These are phyloP conservation scores for Cheilinus undulatus DNA, from an alignment of 2,113 vertebrate species.

Conservation along the genomic window DNA sequence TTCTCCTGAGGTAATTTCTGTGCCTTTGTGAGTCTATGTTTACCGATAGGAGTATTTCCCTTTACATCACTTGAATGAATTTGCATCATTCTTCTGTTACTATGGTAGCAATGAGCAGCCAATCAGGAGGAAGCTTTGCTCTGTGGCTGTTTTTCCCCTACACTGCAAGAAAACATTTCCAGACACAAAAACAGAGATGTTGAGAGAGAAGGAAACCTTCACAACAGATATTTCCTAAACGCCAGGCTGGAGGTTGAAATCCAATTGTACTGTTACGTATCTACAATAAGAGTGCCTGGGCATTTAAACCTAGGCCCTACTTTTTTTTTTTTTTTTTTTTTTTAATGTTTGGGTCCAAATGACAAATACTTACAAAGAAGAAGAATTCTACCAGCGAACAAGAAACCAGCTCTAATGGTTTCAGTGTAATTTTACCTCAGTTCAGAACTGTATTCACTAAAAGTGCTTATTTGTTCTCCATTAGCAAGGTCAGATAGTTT, in stretches of 20 bases:
- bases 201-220: background rate
- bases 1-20: background rate
- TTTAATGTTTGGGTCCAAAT: too few species aligned
- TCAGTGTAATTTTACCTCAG: too few species aligned
- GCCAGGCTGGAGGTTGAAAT: constrained; percentile 53
- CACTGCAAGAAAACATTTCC: background rate
- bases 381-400: too few species aligned
- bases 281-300: constrained; percentile 16
- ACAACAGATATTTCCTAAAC: constrained; percentile 54
- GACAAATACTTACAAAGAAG: too few species aligned
- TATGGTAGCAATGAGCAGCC: constrained; percentile 62
- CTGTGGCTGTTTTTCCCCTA: constrained; percentile 9
- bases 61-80: constrained; percentile 24
- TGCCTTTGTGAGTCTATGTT: background rate
- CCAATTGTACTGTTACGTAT: constrained; percentile 65
- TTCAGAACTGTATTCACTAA: too few species aligned
- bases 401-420: too few species aligned
- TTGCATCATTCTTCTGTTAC: constrained; percentile 61
- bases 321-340: too few species aligned
- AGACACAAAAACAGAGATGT: background rate
- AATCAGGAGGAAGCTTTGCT: constrained; percentile 23
- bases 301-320: too few species aligned
- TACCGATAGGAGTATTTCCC: constrained; percentile 42
- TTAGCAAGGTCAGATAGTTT: too few species aligned
- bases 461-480: too few species aligned